Evolutionary conservation across 2,888 invertebrate genomes (phyloP), one percentile per base, ranked within the genome.

Genomic region (Nymphalis urticae): DNA sequence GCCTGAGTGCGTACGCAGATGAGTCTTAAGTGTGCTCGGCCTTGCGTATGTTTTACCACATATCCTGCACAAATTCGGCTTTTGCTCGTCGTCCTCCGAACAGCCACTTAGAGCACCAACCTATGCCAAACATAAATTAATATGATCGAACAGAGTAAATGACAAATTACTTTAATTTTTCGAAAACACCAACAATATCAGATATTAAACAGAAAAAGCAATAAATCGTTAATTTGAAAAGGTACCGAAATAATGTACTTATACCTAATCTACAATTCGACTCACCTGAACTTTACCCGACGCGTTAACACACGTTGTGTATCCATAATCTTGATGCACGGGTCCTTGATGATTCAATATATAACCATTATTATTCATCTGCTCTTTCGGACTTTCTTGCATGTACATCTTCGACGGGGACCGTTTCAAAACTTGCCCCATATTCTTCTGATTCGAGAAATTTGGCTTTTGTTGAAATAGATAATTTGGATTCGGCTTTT

Each of bases 11-110:
- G 99, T 99, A 65, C 99, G 94, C 68, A 99, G 94, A 88, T 99
- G 99, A 0, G 99, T 99, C 93, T 99, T 99, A 73, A 99, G 92
- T 0, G 99, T 99, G 87, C 98, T 98, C 0, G 99, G 99, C 5
- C 99, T 93, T 0, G 99, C 99, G 90, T 99, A 98, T 0, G 98
- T 98, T 92, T 99, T 99, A 76, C 98, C 98, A 84, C 98, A 99
- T 73, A 98, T 97, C 42, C 98, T 94, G 82, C 98, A 99, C 51
- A 98, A 94, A 87, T 98, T 98, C 0, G 97, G 97, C 80, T 97
- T 95, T 76, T 95, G 94, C 73, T 95, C 95, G 76, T 96, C 96
- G 74, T 96, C 96, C 72, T 92, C 93, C 0, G 93, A 93, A 73
- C 92, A 91, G n/a, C 95, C 96, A 75, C 94, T 94, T 51, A 94